Base-by-base conservation (phyloP, 2,797 vertebrate genomes). In the Malacoraja senta region DNA sequence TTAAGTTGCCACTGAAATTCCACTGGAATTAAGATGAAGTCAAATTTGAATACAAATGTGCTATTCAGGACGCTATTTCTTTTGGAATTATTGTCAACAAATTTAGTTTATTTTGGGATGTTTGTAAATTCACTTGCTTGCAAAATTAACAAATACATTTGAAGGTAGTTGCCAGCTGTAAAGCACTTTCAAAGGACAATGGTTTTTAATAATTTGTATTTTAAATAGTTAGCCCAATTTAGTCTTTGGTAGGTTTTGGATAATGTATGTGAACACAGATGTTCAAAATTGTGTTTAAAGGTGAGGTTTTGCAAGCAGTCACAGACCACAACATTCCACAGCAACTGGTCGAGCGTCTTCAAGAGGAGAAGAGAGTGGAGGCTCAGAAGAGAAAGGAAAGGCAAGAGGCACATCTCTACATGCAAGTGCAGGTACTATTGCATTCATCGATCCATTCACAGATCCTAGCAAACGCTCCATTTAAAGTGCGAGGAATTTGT, bases 341-440 rank as follows among this genome's bases (percentile, higher is more conserved):
- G 95, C 98, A 99, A 95, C 95, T 99, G 94, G 98, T 99, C 94
- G 99, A 99, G 94, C 97, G 99, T 93, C 96, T 99, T 94, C 99
- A 99, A 95, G 99, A 99, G 95, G 99, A 99, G 95, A 99, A 99
- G 76, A 96, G 99, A 94, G 98, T 99, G 93, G 99, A 99, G 95
- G 99, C 99, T 0, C 99, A 99, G 95, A 99, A 99, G 95, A 97
- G 98, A 94, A 99, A 99, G 96, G 99, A 99, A 95, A 97, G 98
- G 19, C 99, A 99, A 95, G 98, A 99, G 95, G 99, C 99, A 93
- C 99, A 99, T 91, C 98, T 99, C 93, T 99, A 99, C 95, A 99
- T 99, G 98, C 99, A 99, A 97, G 97, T 98, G 93, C 98, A 98
- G 98, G 98, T 98, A 93, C 95, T 96, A 24, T 86, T 93, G 78